Conservation (phyloP, 2,797 vertebrate species). For the Botia almorhae region DNA sequence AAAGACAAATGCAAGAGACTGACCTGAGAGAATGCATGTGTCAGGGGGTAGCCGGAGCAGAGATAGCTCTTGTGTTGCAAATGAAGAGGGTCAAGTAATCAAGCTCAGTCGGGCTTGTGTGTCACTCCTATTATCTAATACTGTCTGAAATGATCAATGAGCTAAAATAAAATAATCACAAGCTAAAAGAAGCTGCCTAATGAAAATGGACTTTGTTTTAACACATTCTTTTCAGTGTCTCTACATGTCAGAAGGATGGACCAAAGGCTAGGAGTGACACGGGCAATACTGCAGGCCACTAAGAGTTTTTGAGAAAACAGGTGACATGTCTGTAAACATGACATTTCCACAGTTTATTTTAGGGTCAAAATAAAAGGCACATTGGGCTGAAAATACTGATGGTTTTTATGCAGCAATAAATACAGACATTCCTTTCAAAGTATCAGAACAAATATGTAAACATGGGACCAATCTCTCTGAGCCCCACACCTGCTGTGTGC, state of each 20-base stretch:
- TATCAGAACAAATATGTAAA: slow-evolving; percentile 72
- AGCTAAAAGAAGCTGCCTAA: slow-evolving; percentile 89
- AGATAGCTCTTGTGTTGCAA: slow-evolving; percentile 86
- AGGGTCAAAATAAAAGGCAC: slow-evolving; percentile 69
- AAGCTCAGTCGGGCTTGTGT: slow-evolving; percentile 81
- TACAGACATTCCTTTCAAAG: slow-evolving; percentile 64
- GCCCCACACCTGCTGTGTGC: slow-evolving; percentile 39
- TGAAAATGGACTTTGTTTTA: slow-evolving; percentile 88
- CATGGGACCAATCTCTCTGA: slow-evolving; percentile 51
- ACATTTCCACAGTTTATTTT: not conserved
- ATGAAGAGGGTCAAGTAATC: slow-evolving; percentile 94
- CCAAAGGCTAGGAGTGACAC: slow-evolving; percentile 56
- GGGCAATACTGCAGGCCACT: slow-evolving; percentile 77
- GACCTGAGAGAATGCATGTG: slow-evolving; percentile 75
- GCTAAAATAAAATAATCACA: slow-evolving; percentile 92
- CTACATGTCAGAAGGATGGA: slow-evolving; percentile 72
- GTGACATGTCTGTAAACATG: too few species aligned
- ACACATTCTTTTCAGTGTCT: slow-evolving; percentile 74
- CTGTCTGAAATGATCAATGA: slow-evolving; percentile 92
- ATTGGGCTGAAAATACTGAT: slow-evolving; percentile 59
- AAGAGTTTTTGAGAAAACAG: slow-evolving; percentile 25
- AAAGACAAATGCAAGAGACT: slow-evolving; percentile 90
- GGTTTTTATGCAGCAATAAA: slow-evolving; percentile 69
- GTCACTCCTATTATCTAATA: slow-evolving; percentile 87
- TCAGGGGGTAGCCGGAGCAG: slow-evolving; percentile 68